Percentiles rank a stretch among this genome's conserved stretches.
Evolutionary conservation across 2,888 invertebrate genomes (phyloP).

Genomic region (Papilio protenor): DNA sequence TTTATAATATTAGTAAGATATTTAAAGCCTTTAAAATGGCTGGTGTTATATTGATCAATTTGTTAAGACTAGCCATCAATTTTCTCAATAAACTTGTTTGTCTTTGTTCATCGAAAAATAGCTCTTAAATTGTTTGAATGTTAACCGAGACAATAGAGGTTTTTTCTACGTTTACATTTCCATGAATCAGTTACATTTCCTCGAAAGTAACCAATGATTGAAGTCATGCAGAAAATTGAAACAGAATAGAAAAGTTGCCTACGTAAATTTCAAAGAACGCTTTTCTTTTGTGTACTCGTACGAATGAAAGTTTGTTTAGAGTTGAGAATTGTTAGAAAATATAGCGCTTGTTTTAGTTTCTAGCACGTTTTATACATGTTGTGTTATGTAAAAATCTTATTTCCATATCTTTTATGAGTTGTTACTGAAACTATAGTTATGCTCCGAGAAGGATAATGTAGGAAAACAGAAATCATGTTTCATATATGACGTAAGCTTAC

Average conservation of each 20-base stretch:
- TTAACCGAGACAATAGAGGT: too few relatives aligned
- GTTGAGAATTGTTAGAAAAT: constrained; percentile 13
- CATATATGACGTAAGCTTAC: too few relatives aligned
- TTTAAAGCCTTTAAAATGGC: too few relatives aligned
- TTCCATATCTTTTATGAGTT: neutral
- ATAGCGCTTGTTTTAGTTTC: constrained; percentile 8
- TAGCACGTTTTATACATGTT: neutral
- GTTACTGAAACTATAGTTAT: neutral
- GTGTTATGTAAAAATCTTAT: neutral
- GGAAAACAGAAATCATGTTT: too few relatives aligned
- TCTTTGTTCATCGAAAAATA: too few relatives aligned
- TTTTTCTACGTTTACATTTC: neutral
- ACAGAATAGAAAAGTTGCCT: neutral
- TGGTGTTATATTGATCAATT: too few relatives aligned
- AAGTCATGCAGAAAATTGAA: neutral
- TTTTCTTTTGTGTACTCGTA: neutral
- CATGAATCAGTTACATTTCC: neutral
- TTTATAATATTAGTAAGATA: too few relatives aligned
- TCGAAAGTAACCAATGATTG: neutral
- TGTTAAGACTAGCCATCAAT: too few relatives aligned
- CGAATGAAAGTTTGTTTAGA: neutral
- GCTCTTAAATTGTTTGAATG: too few relatives aligned
- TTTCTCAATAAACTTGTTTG: too few relatives aligned
- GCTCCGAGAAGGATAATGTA: too few relatives aligned
- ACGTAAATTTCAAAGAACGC: constrained; percentile 8